Percentiles rank a stretch among this genome's conserved stretches.
Evolutionary conservation across 2,797 vertebrate genomes (phyloP).

Genomic region (Pterois miles): DNA sequence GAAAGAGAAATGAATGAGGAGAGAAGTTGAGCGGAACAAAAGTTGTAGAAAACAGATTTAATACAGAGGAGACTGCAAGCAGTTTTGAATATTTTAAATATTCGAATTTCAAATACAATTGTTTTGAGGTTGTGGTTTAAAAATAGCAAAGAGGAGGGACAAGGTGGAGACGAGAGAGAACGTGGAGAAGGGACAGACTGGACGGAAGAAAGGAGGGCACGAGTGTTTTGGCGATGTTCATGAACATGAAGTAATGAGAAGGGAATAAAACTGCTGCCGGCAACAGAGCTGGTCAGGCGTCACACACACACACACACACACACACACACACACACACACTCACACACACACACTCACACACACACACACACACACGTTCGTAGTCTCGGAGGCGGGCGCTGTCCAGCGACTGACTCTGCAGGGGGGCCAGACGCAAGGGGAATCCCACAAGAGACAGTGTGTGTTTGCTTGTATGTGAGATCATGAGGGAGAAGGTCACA

Average conservation of each 20-base stretch:
- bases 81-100: neutral
- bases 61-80: neutral
- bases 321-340: slow-evolving; percentile 31
- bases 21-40: neutral
- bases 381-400: slow-evolving; percentile 41
- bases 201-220: slow-evolving; percentile 57
- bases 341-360: slow-evolving; percentile 30
- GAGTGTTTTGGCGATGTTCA: slow-evolving; percentile 75
- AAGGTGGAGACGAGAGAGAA: slow-evolving; percentile 1
- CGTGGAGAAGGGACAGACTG: neutral
- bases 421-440: slow-evolving; percentile 56
- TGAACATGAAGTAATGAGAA: slow-evolving; percentile 83
- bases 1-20: slow-evolving; percentile 1
- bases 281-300: slow-evolving; percentile 67
- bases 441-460: slow-evolving; percentile 29
- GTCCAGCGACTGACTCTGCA: slow-evolving; percentile 46
- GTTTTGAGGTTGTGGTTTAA: neutral
- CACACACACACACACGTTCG: slow-evolving; percentile 19
- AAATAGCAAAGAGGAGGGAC: neutral
- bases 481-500: slow-evolving; percentile 47
- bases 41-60: neutral
- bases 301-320: slow-evolving; percentile 18
- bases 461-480: slow-evolving; percentile 28
- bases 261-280: slow-evolving; percentile 73
- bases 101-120: neutral